Conservation (phyloP, 2,113 vertebrate genomes). For the Thalassarche chlororhynchos region DNA sequence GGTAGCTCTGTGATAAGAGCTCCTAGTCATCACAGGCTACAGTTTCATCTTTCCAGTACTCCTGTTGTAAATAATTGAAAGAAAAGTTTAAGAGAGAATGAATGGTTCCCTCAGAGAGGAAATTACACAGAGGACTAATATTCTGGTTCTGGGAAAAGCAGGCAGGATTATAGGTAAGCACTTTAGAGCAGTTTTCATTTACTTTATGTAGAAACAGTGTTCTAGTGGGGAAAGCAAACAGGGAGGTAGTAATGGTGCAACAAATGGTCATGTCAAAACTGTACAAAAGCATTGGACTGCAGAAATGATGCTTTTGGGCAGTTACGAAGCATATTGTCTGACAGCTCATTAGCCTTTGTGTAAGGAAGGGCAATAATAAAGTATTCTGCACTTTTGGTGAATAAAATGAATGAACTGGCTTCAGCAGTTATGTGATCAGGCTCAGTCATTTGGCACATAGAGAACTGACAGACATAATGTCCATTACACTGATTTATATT, state of each 20-base stretch:
- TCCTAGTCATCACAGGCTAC: background rate
- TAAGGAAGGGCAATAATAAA: background rate
- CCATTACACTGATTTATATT: background rate
- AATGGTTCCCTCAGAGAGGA: background rate
- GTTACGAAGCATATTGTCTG: background rate
- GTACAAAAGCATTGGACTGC: background rate
- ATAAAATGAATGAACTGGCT: background rate
- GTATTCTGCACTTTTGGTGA: background rate
- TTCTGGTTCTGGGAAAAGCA: background rate
- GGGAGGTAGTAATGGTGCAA: background rate
- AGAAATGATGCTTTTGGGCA: background rate
- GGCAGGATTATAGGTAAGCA: background rate
- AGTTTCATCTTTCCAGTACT: background rate
- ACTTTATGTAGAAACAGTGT: background rate
- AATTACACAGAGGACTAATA: background rate
- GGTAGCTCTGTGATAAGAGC: slow-evolving; percentile 3
- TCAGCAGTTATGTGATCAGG: background rate
- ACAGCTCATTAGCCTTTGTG: background rate
- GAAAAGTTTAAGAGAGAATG: background rate
- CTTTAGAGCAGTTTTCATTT: background rate
- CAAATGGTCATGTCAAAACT: background rate
- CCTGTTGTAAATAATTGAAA: background rate
- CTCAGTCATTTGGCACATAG: background rate
- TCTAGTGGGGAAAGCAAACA: background rate
- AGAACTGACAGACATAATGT: background rate